A percentile compares a stretch with the other conserved stretches of the same genome.
These are phyloP conservation scores for Hyppa rectilinea DNA, from an alignment of 2,888 invertebrate species.

Conservation along the genomic window DNA sequence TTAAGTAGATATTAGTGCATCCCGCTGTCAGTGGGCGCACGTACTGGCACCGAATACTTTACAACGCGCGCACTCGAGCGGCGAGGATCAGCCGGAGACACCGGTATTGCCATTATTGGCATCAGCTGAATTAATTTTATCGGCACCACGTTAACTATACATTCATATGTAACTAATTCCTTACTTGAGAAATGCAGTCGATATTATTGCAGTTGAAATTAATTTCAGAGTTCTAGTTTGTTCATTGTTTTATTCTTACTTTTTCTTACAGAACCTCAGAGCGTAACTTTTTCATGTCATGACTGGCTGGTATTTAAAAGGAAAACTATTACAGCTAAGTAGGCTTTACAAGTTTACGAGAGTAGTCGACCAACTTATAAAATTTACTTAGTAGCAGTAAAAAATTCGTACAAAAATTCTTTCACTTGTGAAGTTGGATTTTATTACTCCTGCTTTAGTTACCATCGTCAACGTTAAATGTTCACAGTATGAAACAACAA, in stretches of 20 bases:
- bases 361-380: too few relatives aligned
- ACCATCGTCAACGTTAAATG: too few relatives aligned
- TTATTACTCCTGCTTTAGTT: too few relatives aligned
- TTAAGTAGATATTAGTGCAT: not conserved
- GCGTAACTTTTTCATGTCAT: too few relatives aligned
- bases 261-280: not conserved
- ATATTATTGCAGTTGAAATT: not conserved
- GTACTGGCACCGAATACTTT: conserved; percentile 50
- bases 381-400: too few relatives aligned
- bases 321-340: too few relatives aligned
- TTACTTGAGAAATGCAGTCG: not conserved
- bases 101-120: conserved; percentile 53
- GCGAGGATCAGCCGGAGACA: conserved; percentile 52
- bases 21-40: conserved; percentile 29
- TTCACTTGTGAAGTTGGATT: too few relatives aligned
- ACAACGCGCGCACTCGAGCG: conserved; percentile 59
- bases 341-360: too few relatives aligned
- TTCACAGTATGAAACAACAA: too few relatives aligned
- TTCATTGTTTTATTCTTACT: not conserved
- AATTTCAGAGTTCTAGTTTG: not conserved
- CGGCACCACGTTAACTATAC: conserved; percentile 41
- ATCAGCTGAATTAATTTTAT: conserved; percentile 65
- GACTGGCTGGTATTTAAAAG: too few relatives aligned
- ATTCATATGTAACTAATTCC: conserved; percentile 43
- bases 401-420: too few relatives aligned